Evolutionary conservation across 2,113 vertebrate genomes (phyloP).

Genomic region (Sprattus sprattus): DNA sequence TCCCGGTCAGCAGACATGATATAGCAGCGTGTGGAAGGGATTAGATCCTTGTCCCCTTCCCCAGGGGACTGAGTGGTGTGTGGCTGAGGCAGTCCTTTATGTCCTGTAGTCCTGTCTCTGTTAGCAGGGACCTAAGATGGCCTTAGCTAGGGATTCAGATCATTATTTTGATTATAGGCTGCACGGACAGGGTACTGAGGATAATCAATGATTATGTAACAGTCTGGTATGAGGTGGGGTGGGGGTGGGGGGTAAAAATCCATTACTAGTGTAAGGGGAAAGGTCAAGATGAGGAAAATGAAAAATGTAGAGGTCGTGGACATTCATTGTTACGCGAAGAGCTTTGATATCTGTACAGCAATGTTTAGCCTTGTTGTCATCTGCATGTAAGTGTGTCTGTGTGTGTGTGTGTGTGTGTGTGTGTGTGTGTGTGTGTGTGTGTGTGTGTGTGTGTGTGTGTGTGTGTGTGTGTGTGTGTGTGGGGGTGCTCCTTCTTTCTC

Average conservation of each 20-base stretch:
- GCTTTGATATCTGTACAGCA: neutral
- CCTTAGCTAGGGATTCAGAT: neutral
- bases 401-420: neutral
- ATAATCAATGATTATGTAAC: constrained; percentile 45
- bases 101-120: no score
- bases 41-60: neutral
- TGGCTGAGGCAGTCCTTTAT: neutral
- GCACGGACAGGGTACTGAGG: neutral
- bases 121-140: neutral
- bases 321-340: neutral
- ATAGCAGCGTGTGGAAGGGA: neutral
- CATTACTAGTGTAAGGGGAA: neutral
- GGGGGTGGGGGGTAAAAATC: constrained; percentile 19
- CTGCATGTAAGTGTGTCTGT: neutral
- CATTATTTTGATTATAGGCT: neutral
- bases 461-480: constrained; percentile 1
- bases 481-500: neutral
- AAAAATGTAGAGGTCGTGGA: neutral
- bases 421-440: neutral
- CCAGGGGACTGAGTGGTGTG: neutral
- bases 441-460: neutral
- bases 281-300: constrained; percentile 29
- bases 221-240: neutral
- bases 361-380: neutral
- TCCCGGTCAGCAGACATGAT: neutral